Conservation (phyloP, 2,113 vertebrate genomes). For the Hypanus sabinus region DNA sequence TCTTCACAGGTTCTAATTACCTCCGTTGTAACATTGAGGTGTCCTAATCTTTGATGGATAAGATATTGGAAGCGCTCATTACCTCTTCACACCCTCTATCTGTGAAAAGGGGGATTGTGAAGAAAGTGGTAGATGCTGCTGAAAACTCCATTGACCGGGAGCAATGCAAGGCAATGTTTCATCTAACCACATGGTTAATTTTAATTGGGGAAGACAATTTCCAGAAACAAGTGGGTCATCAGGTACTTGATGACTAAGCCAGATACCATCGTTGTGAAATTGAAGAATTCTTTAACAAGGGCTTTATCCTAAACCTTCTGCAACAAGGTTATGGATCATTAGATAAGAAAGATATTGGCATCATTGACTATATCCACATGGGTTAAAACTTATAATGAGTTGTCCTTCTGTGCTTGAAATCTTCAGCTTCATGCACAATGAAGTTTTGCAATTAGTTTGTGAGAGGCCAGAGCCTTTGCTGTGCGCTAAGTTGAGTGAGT, state of each 20-base stretch:
- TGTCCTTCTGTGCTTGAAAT: slow-evolving; percentile 90
- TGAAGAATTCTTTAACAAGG: slow-evolving; percentile 80
- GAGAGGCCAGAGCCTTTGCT: slow-evolving; percentile 75
- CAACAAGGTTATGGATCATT: slow-evolving; percentile 77
- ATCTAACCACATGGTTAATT: slow-evolving; percentile 79
- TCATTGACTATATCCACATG: slow-evolving; percentile 85
- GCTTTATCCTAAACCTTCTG: slow-evolving; percentile 75
- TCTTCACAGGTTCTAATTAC: slow-evolving; percentile 42
- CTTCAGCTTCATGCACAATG: slow-evolving; percentile 78
- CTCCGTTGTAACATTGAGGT: slow-evolving; percentile 15
- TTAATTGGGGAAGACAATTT: slow-evolving; percentile 82
- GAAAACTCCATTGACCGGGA: slow-evolving; percentile 76
- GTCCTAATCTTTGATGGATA: slow-evolving; percentile 70
- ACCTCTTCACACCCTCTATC: slow-evolving; percentile 80
- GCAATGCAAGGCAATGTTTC: slow-evolving; percentile 84
- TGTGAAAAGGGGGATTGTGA: slow-evolving; percentile 84
- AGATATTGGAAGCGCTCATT: slow-evolving; percentile 91
- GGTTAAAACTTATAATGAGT: slow-evolving; percentile 89
- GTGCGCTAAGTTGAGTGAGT: slow-evolving; percentile 75
- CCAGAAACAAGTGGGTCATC: slow-evolving; percentile 83
- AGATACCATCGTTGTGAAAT: slow-evolving; percentile 86
- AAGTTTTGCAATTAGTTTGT: slow-evolving; percentile 79
- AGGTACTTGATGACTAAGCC: slow-evolving; percentile 90
- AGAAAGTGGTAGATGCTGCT: slow-evolving; percentile 88
- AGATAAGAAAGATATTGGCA: slow-evolving; percentile 70